Base-by-base conservation (phyloP, 2,113 vertebrate species). In the Sinosuthora webbiana region DNA sequence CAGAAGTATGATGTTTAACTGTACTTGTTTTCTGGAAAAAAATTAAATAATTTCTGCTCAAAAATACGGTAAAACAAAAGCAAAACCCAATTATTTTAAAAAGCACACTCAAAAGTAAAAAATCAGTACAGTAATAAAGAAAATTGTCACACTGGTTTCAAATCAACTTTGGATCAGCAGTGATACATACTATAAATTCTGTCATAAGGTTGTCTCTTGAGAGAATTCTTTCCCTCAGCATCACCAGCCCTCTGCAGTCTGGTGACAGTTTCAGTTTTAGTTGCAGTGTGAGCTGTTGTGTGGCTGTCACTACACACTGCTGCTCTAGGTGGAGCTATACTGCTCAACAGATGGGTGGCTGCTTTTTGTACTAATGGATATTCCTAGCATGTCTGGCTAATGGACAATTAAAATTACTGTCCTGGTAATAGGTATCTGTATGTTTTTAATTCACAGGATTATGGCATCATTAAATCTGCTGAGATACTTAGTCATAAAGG, bases 381-480 rank as follows among this genome's bases (percentile, higher is more conserved):
- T 49, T 89, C 80, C 37, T 39, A 53, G 52, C 21, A 21, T 78
- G 16, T 42, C 60, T 79, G 39, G 12, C 45, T 93, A 57, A 65
- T 25, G 16, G 50, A 71, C n/a, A 45, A 28, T 64, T 92, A 30
- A 77, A 84, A 62, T 94, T 73, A 60, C 45, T 84, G 13, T 28
- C 19, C 67, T 53, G 55, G 4, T 79, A 87, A 75, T 49, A 35
- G 57, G 78, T 70, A 62, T 87, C n/a, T 68, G 25, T 69, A 5
- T 91, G 55, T 95, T 95, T 96, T 96, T 95, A 65, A 95, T 98
- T 97, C 94, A 89, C 95, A 99, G 99, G 97, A 98, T 99, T 93
- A 99, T 99, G 99, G 99, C 98, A 42, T 98, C 98, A 42, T 97
- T 99, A 82, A 99, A 99, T 97, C 98, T 99, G 77, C 94, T 99